These are phyloP conservation scores for Pemphredon lugubris DNA, from an alignment of 2,888 invertebrate genomes.

Conservation along the genomic window DNA sequence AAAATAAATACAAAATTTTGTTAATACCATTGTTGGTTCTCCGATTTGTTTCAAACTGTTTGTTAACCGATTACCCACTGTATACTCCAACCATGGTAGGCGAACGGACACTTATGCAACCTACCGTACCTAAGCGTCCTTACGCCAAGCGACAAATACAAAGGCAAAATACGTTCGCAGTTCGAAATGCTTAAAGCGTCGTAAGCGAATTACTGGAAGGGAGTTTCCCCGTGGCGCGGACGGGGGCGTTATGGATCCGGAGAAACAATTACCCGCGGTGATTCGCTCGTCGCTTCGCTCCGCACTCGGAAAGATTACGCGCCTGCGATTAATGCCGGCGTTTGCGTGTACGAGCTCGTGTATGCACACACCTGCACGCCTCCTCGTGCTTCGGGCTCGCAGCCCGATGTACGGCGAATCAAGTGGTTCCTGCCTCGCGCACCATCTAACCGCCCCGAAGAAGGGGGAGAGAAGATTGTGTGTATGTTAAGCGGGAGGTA, in stretches of 20 bases:
- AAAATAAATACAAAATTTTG: too few relatives aligned
- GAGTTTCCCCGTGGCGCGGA: too few relatives aligned
- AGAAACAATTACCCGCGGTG: slow-evolving; percentile 36
- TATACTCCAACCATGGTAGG: too few relatives aligned
- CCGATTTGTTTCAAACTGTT: too few relatives aligned
- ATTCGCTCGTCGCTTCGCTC: slow-evolving; percentile 26
- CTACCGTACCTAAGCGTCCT: too few relatives aligned
- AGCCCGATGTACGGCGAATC: slow-evolving; percentile 7
- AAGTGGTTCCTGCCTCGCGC: slow-evolving; percentile 35
- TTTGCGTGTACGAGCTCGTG: slow-evolving; percentile 24
- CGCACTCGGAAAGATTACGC: slow-evolving; percentile 22
- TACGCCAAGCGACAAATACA: too few relatives aligned
- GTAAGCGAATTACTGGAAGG: too few relatives aligned
- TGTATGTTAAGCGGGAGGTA: slow-evolving; percentile 25
- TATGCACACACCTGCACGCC: slow-evolving; percentile 21
- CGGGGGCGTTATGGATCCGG: slow-evolving; percentile 8
- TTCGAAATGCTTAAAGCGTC: too few relatives aligned
- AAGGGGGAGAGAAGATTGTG: slow-evolving; percentile 32
- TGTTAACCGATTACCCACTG: too few relatives aligned
- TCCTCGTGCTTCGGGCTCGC: slow-evolving; percentile 20
- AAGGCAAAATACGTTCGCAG: too few relatives aligned
- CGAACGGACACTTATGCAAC: too few relatives aligned
- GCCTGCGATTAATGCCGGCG: slow-evolving; percentile 29
- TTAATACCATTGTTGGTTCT: too few relatives aligned
- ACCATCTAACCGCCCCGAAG: slow-evolving; percentile 1